These are phyloP conservation scores for Drosophila auraria DNA, from an alignment of 1,140 invertebrate species.

Conservation along the genomic window DNA sequence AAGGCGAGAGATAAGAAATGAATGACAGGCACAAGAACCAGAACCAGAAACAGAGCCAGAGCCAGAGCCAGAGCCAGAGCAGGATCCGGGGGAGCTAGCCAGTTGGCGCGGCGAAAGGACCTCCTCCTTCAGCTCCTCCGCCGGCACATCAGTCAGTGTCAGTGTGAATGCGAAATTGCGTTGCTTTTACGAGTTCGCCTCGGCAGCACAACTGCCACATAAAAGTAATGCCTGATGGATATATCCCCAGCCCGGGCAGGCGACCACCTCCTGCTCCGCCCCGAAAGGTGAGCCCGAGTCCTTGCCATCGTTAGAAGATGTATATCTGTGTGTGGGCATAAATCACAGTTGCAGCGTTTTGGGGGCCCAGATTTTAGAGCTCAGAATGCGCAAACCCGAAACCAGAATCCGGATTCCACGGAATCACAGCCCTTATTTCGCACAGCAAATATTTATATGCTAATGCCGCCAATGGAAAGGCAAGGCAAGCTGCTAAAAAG, in stretches of 20 bases:
- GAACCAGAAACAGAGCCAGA: constrained; percentile 12
- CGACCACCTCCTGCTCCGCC: not conserved
- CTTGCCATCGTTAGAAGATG: constrained; percentile 47
- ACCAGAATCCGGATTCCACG: constrained; percentile 8
- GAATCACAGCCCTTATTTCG: constrained; percentile 42
- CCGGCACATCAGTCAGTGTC: constrained; percentile 77
- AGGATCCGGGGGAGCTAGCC: constrained; percentile 20
- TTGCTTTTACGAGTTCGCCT: constrained; percentile 72
- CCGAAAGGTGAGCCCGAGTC: constrained; percentile 47
- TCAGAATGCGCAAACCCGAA: constrained; percentile 9
- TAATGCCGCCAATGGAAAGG: constrained; percentile 38
- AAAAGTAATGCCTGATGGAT: constrained; percentile 65
- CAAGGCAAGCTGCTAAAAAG: not conserved
- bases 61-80: not conserved
- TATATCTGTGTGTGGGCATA: constrained; percentile 38
- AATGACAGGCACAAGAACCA: constrained; percentile 68
- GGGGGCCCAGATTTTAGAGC: constrained; percentile 24
- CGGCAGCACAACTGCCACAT: constrained; percentile 55
- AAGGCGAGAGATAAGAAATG: constrained; percentile 76
- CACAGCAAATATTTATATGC: constrained; percentile 40
- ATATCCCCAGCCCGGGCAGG: constrained; percentile 18
- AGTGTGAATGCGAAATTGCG: constrained; percentile 80
- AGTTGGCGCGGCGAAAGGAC: constrained; percentile 26
- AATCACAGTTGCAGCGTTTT: constrained; percentile 49
- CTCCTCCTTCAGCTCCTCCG: constrained; percentile 32